Percentiles rank a stretch among this genome's conserved stretches.
Evolutionary conservation across 2,797 vertebrate genomes (phyloP).

Genomic region (Alca torda): DNA sequence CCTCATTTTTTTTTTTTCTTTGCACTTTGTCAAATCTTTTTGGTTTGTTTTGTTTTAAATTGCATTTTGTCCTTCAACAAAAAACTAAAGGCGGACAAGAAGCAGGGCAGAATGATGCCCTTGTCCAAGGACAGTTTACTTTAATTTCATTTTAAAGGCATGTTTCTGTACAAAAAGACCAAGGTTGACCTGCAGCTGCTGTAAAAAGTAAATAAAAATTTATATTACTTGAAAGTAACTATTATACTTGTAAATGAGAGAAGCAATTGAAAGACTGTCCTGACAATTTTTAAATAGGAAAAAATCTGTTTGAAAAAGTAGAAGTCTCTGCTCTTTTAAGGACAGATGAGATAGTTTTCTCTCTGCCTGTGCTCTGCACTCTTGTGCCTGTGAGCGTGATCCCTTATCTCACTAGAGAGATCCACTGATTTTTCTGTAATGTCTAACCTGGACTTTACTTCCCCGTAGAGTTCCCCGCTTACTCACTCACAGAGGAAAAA

Average conservation of each 20-base stretch:
- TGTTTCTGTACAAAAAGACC: conserved; percentile 66
- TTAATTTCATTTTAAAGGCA: conserved; percentile 42
- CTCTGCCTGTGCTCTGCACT: not conserved
- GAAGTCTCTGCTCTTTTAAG: not conserved
- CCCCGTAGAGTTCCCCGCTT: not conserved
- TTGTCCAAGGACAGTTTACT: conserved; percentile 63
- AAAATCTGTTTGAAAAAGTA: not conserved
- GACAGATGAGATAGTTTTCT: not conserved
- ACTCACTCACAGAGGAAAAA: not conserved
- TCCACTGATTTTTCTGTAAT: not conserved
- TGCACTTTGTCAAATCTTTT: conserved; percentile 48
- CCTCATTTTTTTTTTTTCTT: conserved; percentile 57
- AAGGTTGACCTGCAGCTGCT: conserved; percentile 68
- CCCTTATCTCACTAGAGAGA: not conserved
- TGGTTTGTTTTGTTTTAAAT: conserved; percentile 11
- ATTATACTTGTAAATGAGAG: conserved; percentile 36
- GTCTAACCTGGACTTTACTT: not conserved
- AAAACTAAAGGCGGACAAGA: conserved; percentile 33
- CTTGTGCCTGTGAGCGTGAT: not conserved
- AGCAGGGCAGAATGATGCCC: conserved; percentile 34
- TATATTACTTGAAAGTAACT: conserved; percentile 68
- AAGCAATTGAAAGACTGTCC: conserved; percentile 50
- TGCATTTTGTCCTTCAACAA: conserved; percentile 45
- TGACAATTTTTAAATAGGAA: conserved; percentile 8
- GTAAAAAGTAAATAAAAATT: conserved; percentile 45